A percentile compares a stretch with the other conserved stretches of the same genome.
phyloP scores from a whole-genome alignment of 1,140 invertebrate genomes.

The Sweltsa coloradensis region DNA sequence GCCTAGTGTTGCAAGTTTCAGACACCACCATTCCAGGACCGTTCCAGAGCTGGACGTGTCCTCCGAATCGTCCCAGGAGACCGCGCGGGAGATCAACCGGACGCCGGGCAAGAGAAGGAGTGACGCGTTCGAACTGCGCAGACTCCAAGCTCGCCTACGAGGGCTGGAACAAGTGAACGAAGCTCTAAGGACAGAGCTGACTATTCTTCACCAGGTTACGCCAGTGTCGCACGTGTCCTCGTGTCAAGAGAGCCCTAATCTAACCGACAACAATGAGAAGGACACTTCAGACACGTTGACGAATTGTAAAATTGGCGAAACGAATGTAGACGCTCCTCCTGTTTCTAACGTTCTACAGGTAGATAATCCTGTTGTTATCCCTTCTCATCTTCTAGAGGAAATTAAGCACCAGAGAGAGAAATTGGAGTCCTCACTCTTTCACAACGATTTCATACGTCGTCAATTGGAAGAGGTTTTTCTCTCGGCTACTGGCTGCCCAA shows the following conservation, averaged over 20 bases:
- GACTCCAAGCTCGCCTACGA: slow-evolving; percentile 20
- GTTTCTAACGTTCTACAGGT: too few relatives aligned
- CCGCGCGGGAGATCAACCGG: slow-evolving; percentile 3
- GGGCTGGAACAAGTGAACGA: slow-evolving; percentile 28
- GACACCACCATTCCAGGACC: not conserved
- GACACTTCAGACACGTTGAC: too few relatives aligned
- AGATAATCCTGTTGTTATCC: slow-evolving; percentile 13
- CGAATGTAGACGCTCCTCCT: too few relatives aligned
- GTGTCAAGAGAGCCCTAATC: too few relatives aligned
- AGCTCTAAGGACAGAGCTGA: slow-evolving; percentile 29
- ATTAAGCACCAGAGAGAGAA: slow-evolving; percentile 25
- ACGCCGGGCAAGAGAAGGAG: slow-evolving; percentile 11
- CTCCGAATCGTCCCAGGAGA: slow-evolving; percentile 4
- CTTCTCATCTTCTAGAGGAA: slow-evolving; percentile 27
- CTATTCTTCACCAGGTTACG: too few relatives aligned
- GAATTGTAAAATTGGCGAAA: too few relatives aligned
- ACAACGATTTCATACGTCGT: slow-evolving; percentile 26
- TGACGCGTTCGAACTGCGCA: slow-evolving; percentile 18
- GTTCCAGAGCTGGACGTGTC: not conserved
- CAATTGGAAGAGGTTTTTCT: slow-evolving; percentile 28
- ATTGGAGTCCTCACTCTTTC: slow-evolving; percentile 26
- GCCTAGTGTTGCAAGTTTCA: not conserved
- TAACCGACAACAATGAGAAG: too few relatives aligned
- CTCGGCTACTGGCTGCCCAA: too few relatives aligned
- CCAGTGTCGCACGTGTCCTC: too few relatives aligned